Conservation (phyloP, 2,888 invertebrate genomes). For the Tiliacea aurago region DNA sequence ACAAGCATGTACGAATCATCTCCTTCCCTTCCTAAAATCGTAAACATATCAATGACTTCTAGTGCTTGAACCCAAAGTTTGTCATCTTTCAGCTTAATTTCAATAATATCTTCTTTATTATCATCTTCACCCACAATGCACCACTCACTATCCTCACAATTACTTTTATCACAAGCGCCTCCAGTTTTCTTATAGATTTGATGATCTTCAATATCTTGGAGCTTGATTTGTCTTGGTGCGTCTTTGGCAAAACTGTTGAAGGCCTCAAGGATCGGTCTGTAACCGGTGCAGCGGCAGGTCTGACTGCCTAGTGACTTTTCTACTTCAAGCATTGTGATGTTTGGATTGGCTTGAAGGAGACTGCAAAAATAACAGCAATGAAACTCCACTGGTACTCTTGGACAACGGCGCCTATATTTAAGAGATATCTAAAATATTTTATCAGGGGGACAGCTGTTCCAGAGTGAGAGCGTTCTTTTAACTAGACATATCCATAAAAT, state of each 20-base stretch:
- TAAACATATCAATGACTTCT: slow-evolving; percentile 16
- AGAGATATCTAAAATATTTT: not conserved
- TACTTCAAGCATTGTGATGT: slow-evolving; percentile 49
- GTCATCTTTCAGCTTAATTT: slow-evolving; percentile 27
- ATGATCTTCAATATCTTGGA: slow-evolving; percentile 30
- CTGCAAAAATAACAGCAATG: slow-evolving; percentile 12
- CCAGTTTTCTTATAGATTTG: slow-evolving; percentile 14
- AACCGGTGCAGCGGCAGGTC: slow-evolving; percentile 95
- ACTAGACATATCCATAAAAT: not conserved
- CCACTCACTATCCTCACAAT: slow-evolving; percentile 24
- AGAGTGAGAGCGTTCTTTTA: not conserved
- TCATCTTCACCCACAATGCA: slow-evolving; percentile 11
- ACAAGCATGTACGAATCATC: slow-evolving; percentile 26
- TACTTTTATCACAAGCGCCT: slow-evolving; percentile 9
- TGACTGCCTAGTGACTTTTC: slow-evolving; percentile 94
- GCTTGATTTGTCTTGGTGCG: slow-evolving; percentile 21
- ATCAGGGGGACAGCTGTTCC: not conserved
- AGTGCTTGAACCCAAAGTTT: slow-evolving; percentile 26
- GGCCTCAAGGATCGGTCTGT: slow-evolving; percentile 94
- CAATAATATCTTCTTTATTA: slow-evolving; percentile 9
- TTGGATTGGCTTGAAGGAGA: slow-evolving; percentile 43
- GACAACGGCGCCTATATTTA: not conserved
- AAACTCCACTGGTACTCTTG: not conserved
- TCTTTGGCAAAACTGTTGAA: slow-evolving; percentile 94
- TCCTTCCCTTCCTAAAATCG: slow-evolving; percentile 16